Evolutionary conservation across 1,140 invertebrate genomes (phyloP).

Genomic region (Himalopsyche phryganea): DNA sequence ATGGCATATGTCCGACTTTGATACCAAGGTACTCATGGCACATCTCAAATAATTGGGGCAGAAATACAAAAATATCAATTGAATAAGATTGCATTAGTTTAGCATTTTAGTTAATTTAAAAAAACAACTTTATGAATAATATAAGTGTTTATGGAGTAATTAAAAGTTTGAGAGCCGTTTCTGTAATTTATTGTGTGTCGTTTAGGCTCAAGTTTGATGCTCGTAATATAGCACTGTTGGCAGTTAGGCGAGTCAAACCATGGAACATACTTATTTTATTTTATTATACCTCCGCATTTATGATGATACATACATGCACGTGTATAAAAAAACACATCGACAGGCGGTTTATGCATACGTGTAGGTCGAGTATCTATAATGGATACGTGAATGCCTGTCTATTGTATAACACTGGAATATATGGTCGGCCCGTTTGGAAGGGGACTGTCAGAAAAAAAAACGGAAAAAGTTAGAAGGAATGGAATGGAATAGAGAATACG

Average conservation of each 20-base stretch:
- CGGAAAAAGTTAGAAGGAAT: not conserved
- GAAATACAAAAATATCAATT: no score
- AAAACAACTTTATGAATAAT: no score
- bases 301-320: not conserved
- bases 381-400: slow-evolving; percentile 28
- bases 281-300: slow-evolving; percentile 10
- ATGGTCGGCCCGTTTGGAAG: slow-evolving; percentile 4
- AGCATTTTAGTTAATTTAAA: no score
- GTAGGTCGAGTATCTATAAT: slow-evolving; percentile 23
- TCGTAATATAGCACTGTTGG: slow-evolving; percentile 10
- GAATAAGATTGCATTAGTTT: no score
- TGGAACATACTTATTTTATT: slow-evolving; percentile 7
- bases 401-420: slow-evolving; percentile 26
- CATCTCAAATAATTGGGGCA: no score
- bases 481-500: not conserved
- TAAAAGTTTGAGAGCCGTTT: slow-evolving; percentile 9
- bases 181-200: slow-evolving; percentile 22
- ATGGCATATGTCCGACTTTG: no score
- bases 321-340: no score
- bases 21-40: no score
- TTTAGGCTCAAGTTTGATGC: slow-evolving; percentile 23
- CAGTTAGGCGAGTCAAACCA: slow-evolving; percentile 8
- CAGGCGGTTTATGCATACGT: not conserved
- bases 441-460: not conserved
- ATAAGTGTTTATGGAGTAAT: no score